Percentiles rank a stretch among this genome's conserved stretches.
These are phyloP conservation scores for Cyaniris semiargus DNA, from an alignment of 2,888 invertebrate genomes.

Conservation along the genomic window DNA sequence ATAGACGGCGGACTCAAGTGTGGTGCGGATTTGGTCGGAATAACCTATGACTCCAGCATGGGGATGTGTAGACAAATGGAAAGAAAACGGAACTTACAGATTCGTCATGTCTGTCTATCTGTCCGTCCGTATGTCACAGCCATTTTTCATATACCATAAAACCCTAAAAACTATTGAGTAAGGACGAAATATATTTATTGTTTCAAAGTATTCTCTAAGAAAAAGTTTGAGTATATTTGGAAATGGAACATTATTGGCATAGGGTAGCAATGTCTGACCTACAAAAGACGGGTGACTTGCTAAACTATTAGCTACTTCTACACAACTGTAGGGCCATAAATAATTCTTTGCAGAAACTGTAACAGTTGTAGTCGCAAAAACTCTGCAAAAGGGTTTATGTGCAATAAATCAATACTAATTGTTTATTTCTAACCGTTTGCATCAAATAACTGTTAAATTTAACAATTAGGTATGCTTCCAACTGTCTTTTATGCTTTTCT, in stretches of 20 bases:
- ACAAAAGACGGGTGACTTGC: constrained; percentile 74
- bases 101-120: too few species aligned
- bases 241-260: constrained; percentile 49
- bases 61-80: too few species aligned
- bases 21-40: too few species aligned
- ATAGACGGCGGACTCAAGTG: too few species aligned
- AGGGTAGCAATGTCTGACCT: constrained; percentile 63
- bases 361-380: constrained; percentile 63
- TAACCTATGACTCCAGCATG: too few species aligned
- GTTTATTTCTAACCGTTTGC: constrained; percentile 28
- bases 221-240: constrained; percentile 53
- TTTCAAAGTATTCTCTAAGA: neutral
- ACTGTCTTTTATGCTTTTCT: neutral
- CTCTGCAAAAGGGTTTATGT: constrained; percentile 55
- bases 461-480: neutral
- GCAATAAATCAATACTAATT: constrained; percentile 47
- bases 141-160: too few species aligned
- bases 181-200: neutral
- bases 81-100: too few species aligned
- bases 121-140: too few species aligned
- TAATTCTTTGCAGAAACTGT: constrained; percentile 63
- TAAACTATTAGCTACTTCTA: constrained; percentile 56
- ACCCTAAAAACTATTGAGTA: neutral
- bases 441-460: constrained; percentile 17
- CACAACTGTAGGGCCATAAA: constrained; percentile 73